Base-by-base conservation (phyloP, 2,797 vertebrate genomes). In the Cyclopterus lumpus region DNA sequence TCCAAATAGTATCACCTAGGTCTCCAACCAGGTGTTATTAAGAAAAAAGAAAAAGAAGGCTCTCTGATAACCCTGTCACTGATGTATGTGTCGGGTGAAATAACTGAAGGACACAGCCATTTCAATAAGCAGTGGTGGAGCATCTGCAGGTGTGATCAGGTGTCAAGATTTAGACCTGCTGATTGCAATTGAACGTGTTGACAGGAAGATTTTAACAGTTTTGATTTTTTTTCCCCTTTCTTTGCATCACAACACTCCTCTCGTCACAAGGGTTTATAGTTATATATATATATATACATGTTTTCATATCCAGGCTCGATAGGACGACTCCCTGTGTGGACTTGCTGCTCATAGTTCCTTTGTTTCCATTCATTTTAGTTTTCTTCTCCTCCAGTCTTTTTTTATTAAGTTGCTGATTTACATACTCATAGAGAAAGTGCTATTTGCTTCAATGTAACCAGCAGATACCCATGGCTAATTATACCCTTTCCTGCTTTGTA, bases 111-210 rank as follows among this genome's bases (percentile, higher is more conserved):
- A 67, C 58, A 54, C 36, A 34, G 15, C 28, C 38, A 57, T 65
- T 58, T 48, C 3, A 69, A 76, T 63, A 38, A 30, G 20, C 61
- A 71, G 40, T 8, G 40, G 14, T 32, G 15, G 53, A 49, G 34
- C 57, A 42, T 59, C 26, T 71, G 67, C 34, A 24, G 30, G 14
- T 59, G 54, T 74, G 18, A 38, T 48, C 53, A 40, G 24, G 44
- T 64, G 60, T 65, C 67, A 32, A 55, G n/a, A n/a, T n/a, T n/a
- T 6, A 76, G 38, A 55, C 49, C 40, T 48, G 24, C 53, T 77
- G 73, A 68, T 55, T 55, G 14, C 26, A 44, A 69, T 76, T 49
- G 59, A 57, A n/a, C n/a, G 16, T 16, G 30, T 49, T 30, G 49
- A 40, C n/a, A 5, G 30, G 40, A 64, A 61, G 48, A 44, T 63